Evolutionary conservation across 2,888 invertebrate genomes (phyloP).

Genomic region (Synergus japonicus): DNA sequence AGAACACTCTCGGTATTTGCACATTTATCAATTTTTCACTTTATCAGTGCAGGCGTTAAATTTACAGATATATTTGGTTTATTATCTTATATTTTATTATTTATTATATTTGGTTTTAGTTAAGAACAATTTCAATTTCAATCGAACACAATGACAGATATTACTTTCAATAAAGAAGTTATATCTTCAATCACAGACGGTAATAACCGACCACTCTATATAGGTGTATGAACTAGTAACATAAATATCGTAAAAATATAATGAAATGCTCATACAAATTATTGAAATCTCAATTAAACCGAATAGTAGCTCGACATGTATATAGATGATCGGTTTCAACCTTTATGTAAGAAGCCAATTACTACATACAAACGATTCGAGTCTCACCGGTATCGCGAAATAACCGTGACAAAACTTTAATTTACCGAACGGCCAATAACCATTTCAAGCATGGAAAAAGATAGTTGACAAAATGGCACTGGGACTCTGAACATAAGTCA

Average conservation of each 20-base stretch:
- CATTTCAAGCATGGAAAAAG: constrained; percentile 42
- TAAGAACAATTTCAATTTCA: background rate
- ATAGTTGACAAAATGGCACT: constrained; percentile 43
- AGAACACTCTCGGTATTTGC: constrained; percentile 6
- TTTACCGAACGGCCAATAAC: constrained; percentile 44
- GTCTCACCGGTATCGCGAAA: constrained; percentile 37
- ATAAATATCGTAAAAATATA: constrained; percentile 4
- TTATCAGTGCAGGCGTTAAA: background rate
- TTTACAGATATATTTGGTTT: background rate
- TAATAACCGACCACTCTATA: background rate
- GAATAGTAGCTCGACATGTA: background rate
- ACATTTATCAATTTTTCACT: background rate
- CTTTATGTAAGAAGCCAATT: constrained; percentile 17
- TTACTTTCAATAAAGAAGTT: constrained; percentile 1
- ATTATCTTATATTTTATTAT: background rate
- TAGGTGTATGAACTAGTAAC: background rate
- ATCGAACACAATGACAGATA: background rate
- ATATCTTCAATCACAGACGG: background rate
- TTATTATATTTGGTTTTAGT: background rate
- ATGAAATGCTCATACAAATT: constrained; percentile 8
- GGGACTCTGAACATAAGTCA: constrained; percentile 10
- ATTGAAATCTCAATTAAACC: constrained; percentile 14
- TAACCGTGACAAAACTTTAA: constrained; percentile 41
- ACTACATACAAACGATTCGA: constrained; percentile 34
- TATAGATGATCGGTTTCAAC: background rate